A percentile compares a stretch with the other conserved stretches of the same genome.
These are phyloP conservation scores for Petrolisthes cinctipes DNA, from an alignment of 2,888 invertebrate species.

Conservation along the genomic window DNA sequence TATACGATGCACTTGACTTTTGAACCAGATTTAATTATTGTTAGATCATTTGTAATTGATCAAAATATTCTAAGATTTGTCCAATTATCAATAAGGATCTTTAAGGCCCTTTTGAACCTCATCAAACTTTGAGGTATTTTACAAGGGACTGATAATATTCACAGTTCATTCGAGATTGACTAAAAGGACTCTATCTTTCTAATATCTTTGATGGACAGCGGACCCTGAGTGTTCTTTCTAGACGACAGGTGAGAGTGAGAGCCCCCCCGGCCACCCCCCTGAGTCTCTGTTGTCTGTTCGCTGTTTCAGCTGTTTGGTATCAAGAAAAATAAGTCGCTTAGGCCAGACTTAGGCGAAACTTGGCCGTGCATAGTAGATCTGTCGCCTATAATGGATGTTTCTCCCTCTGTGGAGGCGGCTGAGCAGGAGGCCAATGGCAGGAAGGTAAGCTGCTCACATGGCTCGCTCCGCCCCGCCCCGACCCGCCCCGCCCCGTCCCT, in stretches of 20 bases:
- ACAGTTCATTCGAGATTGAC: too few relatives aligned
- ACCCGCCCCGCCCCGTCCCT: conserved; percentile 18
- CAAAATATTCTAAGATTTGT: too few relatives aligned
- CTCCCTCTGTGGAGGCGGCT: conserved; percentile 60
- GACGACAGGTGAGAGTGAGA: not conserved
- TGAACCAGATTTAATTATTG: too few relatives aligned
- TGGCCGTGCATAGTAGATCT: conserved; percentile 59
- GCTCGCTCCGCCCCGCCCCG: conserved; percentile 24
- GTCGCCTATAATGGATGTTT: conserved; percentile 62
- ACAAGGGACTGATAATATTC: too few relatives aligned
- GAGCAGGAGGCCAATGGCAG: conserved; percentile 60
- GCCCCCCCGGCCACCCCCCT: conserved; percentile 8
- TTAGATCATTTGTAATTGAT: too few relatives aligned
- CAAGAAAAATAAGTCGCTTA: conserved; percentile 59
- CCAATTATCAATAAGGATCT: too few relatives aligned
- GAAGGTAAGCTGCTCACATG: conserved; percentile 47
- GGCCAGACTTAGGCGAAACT: conserved; percentile 60
- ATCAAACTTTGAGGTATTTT: not conserved
- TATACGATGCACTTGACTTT: too few relatives aligned
- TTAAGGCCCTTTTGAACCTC: too few relatives aligned
- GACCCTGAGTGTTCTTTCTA: too few relatives aligned
- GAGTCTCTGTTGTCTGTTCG: conserved; percentile 56
- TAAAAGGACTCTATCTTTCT: too few relatives aligned
- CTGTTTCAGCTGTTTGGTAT: conserved; percentile 55
- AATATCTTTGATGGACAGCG: too few relatives aligned